Evolutionary conservation across 2,888 invertebrate genomes (phyloP).

Genomic region (Pseudococcus viburni): DNA sequence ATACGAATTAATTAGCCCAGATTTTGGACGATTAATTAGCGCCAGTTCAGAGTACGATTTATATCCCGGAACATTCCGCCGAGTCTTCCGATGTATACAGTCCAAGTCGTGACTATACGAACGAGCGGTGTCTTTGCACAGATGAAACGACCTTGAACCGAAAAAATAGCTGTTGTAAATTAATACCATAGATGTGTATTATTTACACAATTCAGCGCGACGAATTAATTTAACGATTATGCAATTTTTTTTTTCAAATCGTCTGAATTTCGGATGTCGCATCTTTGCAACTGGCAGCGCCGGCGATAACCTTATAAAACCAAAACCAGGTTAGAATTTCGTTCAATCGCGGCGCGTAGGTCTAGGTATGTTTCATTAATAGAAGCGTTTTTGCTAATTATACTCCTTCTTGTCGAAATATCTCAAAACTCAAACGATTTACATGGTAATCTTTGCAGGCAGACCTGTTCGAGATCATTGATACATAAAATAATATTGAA

Average conservation of each 20-base stretch:
- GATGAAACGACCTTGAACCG: constrained; percentile 32
- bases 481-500: neutral
- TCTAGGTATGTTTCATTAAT: constrained; percentile 23
- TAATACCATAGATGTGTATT: neutral
- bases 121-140: neutral
- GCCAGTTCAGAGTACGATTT: constrained; percentile 14
- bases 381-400: constrained; percentile 39
- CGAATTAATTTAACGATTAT: constrained; percentile 23
- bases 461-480: constrained; percentile 37
- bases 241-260: constrained; percentile 1
- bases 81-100: constrained; percentile 22
- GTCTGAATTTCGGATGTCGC: constrained; percentile 9
- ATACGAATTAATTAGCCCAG: constrained; percentile 21
- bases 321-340: constrained; percentile 17
- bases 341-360: neutral
- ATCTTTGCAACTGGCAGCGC: neutral
- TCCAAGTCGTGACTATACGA: constrained; percentile 3
- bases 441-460: constrained; percentile 11
- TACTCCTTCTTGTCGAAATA: constrained; percentile 39
- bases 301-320: neutral
- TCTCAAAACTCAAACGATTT: constrained; percentile 22
- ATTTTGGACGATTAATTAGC: constrained; percentile 12
- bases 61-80: neutral
- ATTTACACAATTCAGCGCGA: constrained; percentile 28
- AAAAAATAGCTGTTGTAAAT: neutral